Evolutionary conservation across 2,797 vertebrate genomes (phyloP), one percentile per base, ranked within the genome.

Genomic region (Serranus cabrilla): DNA sequence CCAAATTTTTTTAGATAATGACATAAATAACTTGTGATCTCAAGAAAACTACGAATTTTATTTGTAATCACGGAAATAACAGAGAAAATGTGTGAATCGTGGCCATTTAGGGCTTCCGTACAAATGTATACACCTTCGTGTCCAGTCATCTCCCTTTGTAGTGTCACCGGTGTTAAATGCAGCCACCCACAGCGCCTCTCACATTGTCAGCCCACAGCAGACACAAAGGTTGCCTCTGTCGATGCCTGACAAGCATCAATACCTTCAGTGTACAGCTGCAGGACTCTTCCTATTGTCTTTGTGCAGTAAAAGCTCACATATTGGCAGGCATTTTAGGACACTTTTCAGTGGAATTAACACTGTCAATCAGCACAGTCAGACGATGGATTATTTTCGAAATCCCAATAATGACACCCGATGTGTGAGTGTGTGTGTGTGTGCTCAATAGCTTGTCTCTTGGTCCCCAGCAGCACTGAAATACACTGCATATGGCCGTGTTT

Each of bases 331-430:
- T 89, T 93, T 93, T 89, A 80, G 85, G 87, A 79, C 71, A 87
- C 87, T 87, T 90, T 92, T 87, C 81, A 78, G 50, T 34, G 65
- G 90, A 91, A 93, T 94, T 91, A 93, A 83, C 78, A 78, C 81
- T 78, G 84, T 91, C 92, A 87, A 84, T 88, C 88, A 92, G 84
- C 77, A 75, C 64, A 17, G 81, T 78, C 67, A 56, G 74, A 74
- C 64, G 78, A 91, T 90, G 74, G 87, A 91, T 92, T 86, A 80
- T 89, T 82, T 75, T 21, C 54, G 65, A 91, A 85, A 87, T 87
- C 80, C 82, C 85, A 87, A 82, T 88, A 81, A 81, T 45, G 80
- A 63, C 75, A 71, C 62, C 46, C 10, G 21, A 45, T 23, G 27
- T 43, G 49, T 51, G 39, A 46, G 60, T 68, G 51, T 52, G 62